Base-by-base conservation (phyloP, 2,888 invertebrate genomes). In the Leptopilina syphax region DNA sequence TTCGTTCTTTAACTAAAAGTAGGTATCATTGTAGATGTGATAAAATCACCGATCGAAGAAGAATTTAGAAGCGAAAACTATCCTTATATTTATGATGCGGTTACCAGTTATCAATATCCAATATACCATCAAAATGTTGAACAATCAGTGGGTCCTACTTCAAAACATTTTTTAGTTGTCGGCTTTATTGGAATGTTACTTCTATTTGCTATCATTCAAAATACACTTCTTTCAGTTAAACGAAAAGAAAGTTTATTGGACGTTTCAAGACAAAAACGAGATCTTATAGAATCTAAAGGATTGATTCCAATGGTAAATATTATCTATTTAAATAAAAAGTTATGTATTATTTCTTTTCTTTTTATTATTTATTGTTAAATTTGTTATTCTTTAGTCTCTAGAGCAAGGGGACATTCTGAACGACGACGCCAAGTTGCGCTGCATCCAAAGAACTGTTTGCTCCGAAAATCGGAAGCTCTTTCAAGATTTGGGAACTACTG, bases 201-300 rank as follows among this genome's bases (percentile, higher is more conserved):
- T 34, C 89, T 92, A 4, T 91, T 92, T 79, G 91, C 92, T 3
- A 85, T 92, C 13, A 88, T 92, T 83, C 91, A 92, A 79, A 91
- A 91, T 78, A 90, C 91, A 3, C 87, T 92, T 50, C 84, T 88
- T 44, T 84, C 88, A 2, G 82, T 86, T 3, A 91, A 89, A 73
- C 85, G 88, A 6, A 91, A 90, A 73, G 89, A 90, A 24, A 86
- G 88, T 10, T 63, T 90, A 13, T 86, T 89, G 13, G 91, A 91
- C n/a, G 85, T 86, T 9, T 86, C 90, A 3, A 85, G 87, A 0
- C 86, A 89, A 60, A 91, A 90, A 77, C 85, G 91, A 47, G 89
- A 91, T 44, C 79, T 89, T 8, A 83, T 86, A 6, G 78, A 80
- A 9, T 79, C 86, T 4, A 82, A 81, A 7, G 85, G 85, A 77